A percentile compares a stretch with the other conserved stretches of the same genome.
Evolutionary conservation across 2,113 vertebrate genomes (phyloP).

Genomic region (Tachysurus fulvidraco): DNA sequence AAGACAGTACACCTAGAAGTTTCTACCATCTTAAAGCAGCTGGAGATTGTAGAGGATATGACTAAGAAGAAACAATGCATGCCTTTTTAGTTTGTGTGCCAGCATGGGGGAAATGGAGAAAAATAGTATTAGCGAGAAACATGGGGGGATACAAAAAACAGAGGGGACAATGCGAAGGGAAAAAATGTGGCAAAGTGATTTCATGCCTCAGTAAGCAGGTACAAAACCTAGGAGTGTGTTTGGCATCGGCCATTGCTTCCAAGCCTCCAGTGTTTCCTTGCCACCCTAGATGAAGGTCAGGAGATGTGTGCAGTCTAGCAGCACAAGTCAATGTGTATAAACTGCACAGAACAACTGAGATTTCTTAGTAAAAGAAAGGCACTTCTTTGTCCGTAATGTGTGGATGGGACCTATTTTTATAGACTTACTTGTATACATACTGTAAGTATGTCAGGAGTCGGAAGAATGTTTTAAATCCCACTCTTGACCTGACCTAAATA

Average conservation of each 20-base stretch:
- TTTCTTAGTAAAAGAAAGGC: neutral
- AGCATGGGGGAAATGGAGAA: slow-evolving; percentile 23
- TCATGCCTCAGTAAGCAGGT: slow-evolving; percentile 50
- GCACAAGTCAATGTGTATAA: slow-evolving; percentile 1
- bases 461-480: neutral
- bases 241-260: slow-evolving; percentile 24
- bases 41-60: neutral
- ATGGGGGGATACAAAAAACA: slow-evolving; percentile 26
- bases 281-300: slow-evolving; percentile 50
- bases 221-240: slow-evolving; percentile 43
- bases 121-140: slow-evolving; percentile 25
- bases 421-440: neutral
- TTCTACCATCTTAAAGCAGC: slow-evolving; percentile 46
- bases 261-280: slow-evolving; percentile 30
- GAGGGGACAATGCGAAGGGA: slow-evolving; percentile 12
- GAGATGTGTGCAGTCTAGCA: slow-evolving; percentile 16
- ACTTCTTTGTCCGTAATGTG: neutral
- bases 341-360: slow-evolving; percentile 10
- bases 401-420: neutral
- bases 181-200: slow-evolving; percentile 48
- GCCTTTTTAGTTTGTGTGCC: slow-evolving; percentile 19
- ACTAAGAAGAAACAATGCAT: slow-evolving; percentile 30
- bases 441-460: neutral
- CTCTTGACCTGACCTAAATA: neutral
- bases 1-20: slow-evolving; percentile 24